Conservation (phyloP, 2,888 invertebrate genomes). For the Ophioninae sp. region DNA sequence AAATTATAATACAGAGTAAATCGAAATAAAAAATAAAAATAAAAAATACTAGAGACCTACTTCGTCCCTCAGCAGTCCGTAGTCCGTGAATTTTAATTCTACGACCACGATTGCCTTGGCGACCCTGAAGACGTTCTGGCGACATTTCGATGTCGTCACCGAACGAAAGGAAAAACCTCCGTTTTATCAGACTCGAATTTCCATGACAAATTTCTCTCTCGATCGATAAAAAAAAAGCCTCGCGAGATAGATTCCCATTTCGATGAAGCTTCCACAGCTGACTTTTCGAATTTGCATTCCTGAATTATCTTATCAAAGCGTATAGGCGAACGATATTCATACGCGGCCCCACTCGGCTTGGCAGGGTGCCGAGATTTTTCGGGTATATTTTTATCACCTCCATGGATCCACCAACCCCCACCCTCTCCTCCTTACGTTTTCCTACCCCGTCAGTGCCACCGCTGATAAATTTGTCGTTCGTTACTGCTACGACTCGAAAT, state of each 20-base stretch:
- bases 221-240: neutral
- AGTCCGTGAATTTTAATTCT: neutral
- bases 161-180: neutral
- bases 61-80: neutral
- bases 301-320: slow-evolving; percentile 73
- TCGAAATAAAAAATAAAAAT: too few relatives aligned
- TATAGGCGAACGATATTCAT: slow-evolving; percentile 62
- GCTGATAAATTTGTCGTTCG: slow-evolving; percentile 55
- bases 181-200: neutral
- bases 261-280: slow-evolving; percentile 32
- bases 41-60: too few relatives aligned
- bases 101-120: neutral
- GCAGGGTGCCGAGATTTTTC: slow-evolving; percentile 77
- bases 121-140: neutral
- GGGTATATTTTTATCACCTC: slow-evolving; percentile 75
- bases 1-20: too few relatives aligned
- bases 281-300: slow-evolving; percentile 43
- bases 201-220: neutral
- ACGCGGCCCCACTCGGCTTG: slow-evolving; percentile 72
- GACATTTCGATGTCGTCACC: neutral
- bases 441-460: slow-evolving; percentile 50
- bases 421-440: slow-evolving; percentile 8
- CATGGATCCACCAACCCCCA: slow-evolving; percentile 61
- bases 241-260: slow-evolving; percentile 4
- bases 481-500: slow-evolving; percentile 31